Conservation (phyloP, 1,140 invertebrate species). For the Archivesica marissinica region DNA sequence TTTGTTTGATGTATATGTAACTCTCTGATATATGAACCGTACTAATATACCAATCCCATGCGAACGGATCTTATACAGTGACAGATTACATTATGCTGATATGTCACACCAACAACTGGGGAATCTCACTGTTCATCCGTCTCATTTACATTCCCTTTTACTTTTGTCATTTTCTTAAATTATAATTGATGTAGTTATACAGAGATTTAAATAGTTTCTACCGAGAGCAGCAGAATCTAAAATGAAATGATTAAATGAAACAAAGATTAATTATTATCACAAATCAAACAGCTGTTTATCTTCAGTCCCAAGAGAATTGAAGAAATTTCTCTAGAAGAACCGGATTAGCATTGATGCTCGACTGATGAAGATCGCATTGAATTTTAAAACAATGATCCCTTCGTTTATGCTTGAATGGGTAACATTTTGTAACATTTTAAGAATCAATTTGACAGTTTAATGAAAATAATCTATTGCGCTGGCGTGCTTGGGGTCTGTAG, state of each 20-base stretch:
- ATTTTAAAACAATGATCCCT: conserved; percentile 55
- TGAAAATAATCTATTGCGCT: conserved; percentile 54
- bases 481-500: conserved; percentile 20
- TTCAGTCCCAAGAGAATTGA: conserved; percentile 42
- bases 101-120: background rate
- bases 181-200: conserved; percentile 58
- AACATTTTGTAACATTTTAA: conserved; percentile 60
- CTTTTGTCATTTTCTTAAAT: conserved; percentile 40
- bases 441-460: conserved; percentile 61
- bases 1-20: no score
- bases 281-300: conserved; percentile 65
- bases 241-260: conserved; percentile 42
- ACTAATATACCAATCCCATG: background rate
- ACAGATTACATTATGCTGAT: background rate
- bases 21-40: background rate
- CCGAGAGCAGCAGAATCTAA: conserved; percentile 13
- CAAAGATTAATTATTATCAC: conserved; percentile 65
- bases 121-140: background rate
- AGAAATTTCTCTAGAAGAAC: conserved; percentile 21
- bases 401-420: conserved; percentile 47
- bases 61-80: background rate
- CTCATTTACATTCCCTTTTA: conserved; percentile 45
- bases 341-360: conserved; percentile 40
- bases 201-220: conserved; percentile 32
- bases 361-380: conserved; percentile 39